A percentile compares a stretch with the other conserved stretches of the same genome.
Evolutionary conservation across 2,113 vertebrate genomes (phyloP).

Genomic region (Barnardius zonarius): DNA sequence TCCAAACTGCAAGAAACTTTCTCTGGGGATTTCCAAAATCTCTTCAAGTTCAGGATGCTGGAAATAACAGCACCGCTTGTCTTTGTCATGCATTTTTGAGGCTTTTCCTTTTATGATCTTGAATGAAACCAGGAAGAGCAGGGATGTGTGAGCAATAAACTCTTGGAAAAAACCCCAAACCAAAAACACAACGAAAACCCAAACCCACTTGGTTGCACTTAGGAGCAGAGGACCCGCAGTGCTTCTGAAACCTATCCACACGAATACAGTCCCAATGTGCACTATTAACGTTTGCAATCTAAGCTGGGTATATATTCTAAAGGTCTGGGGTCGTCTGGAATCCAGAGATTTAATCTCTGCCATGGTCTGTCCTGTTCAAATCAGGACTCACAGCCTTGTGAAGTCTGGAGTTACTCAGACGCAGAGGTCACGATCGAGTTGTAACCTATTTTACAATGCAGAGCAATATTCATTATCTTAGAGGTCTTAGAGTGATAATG

Average conservation of each 20-base stretch:
- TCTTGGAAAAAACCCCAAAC: not conserved
- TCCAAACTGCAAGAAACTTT: not conserved
- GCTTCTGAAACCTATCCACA: not conserved
- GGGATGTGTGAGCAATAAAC: not conserved
- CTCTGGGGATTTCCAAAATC: constrained; percentile 7
- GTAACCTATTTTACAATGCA: not conserved
- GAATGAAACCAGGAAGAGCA: not conserved
- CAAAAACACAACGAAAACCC: not conserved
- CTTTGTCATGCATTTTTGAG: not conserved
- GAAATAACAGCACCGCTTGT: not conserved
- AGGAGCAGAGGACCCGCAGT: not conserved
- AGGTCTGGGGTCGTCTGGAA: not conserved
- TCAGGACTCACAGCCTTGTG: not conserved
- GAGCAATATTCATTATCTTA: not conserved
- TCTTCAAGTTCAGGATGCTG: not conserved
- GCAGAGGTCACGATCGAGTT: not conserved
- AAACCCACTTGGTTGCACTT: not conserved
- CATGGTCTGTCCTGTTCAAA: not conserved
- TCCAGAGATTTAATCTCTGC: not conserved
- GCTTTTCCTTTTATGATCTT: not conserved
- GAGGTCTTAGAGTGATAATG: not conserved
- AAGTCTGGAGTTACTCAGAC: not conserved
- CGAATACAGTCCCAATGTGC: not conserved
- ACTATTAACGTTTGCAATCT: not conserved
- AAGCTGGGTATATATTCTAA: not conserved